Evolutionary conservation across 2,113 vertebrate species (phyloP).

Genomic region (Eleginops maclovinus): DNA sequence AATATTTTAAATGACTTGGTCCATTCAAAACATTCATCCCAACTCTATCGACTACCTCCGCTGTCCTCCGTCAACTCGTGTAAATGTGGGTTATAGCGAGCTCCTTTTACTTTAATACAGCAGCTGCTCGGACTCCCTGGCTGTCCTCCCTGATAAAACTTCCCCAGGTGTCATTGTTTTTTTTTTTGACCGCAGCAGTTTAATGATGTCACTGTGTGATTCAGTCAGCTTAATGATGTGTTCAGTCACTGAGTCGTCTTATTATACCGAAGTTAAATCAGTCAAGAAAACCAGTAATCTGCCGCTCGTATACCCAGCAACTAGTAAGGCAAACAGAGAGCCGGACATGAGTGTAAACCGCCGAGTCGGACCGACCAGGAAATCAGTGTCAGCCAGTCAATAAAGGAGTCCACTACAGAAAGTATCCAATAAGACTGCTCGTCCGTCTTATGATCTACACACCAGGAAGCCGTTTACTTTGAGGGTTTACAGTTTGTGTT

Average conservation of each 20-base stretch:
- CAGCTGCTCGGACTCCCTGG: conserved; percentile 3
- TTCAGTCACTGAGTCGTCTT: conserved; percentile 54
- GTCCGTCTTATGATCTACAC: background rate
- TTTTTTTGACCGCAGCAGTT: conserved; percentile 32
- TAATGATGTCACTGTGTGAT: conserved; percentile 58
- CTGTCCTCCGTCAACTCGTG: background rate
- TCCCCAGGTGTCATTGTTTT: conserved; percentile 17
- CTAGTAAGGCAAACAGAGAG: conserved; percentile 6
- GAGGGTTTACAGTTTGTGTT: background rate
- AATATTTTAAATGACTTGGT: background rate
- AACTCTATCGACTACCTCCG: background rate
- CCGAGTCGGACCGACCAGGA: background rate
- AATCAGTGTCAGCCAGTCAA: conserved; percentile 11
- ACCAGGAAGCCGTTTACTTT: background rate
- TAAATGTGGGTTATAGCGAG: conserved; percentile 9
- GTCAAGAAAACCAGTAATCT: conserved; percentile 45
- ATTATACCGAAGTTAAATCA: conserved; percentile 37
- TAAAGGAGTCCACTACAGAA: conserved; percentile 3
- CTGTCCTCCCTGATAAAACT: conserved; percentile 10
- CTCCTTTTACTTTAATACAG: background rate
- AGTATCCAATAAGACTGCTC: no score
- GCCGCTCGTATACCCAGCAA: conserved; percentile 10
- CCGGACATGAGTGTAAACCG: background rate
- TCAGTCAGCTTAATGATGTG: conserved; percentile 61
- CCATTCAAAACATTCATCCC: background rate